phyloP scores from a whole-genome alignment of 1,140 invertebrate genomes.

The Bombus sylvicola region DNA sequence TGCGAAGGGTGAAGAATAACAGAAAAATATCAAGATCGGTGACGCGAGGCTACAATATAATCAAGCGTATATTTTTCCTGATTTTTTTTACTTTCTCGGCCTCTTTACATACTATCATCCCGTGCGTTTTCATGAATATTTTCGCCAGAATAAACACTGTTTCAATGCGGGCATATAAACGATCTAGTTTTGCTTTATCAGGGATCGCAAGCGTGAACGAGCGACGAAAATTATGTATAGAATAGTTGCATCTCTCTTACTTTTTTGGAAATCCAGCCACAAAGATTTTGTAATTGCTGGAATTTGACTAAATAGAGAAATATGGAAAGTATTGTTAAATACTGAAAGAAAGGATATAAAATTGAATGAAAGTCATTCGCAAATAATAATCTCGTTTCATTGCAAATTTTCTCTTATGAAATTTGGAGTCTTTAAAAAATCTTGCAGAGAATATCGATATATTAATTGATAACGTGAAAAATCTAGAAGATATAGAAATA shows the following conservation, averaged over 20 bases:
- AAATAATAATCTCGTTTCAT: background rate
- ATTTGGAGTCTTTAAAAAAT: background rate
- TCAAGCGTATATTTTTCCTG: conserved; percentile 4
- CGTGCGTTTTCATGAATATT: conserved; percentile 23
- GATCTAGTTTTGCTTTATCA: conserved; percentile 30
- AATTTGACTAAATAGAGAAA: background rate
- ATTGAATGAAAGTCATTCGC: background rate
- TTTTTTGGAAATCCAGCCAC: background rate
- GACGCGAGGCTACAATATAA: background rate
- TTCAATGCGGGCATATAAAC: conserved; percentile 13
- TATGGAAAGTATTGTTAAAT: background rate
- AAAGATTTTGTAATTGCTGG: no score
- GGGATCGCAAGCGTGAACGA: background rate
- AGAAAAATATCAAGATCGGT: conserved; percentile 2
- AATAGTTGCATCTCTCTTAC: background rate
- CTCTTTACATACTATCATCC: conserved; percentile 18
- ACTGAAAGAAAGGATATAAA: background rate
- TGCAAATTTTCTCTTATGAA: background rate
- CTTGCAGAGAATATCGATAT: background rate
- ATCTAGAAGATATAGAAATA: no score
- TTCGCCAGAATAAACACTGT: conserved; percentile 18
- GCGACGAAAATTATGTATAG: background rate
- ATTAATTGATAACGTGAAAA: background rate
- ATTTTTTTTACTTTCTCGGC: conserved; percentile 2
- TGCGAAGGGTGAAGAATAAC: background rate